A percentile compares a stretch with the other conserved stretches of the same genome.
Conservation (phyloP, 2,113 vertebrate genomes). For the Xenus cinereus region DNA sequence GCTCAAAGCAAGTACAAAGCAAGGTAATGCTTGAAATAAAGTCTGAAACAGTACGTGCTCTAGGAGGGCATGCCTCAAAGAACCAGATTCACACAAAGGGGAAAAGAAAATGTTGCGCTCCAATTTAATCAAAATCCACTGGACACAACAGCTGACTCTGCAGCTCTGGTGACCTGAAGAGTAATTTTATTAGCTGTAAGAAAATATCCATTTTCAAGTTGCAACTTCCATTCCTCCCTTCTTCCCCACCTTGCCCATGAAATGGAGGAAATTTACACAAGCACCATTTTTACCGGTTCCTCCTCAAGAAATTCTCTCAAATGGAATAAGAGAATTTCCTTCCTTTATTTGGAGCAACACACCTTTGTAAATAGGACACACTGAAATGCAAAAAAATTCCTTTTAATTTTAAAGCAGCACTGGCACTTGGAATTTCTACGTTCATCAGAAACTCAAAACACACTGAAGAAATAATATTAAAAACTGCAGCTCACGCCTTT, state of each 20-base stretch:
- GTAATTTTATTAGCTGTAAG: slow-evolving; percentile 12
- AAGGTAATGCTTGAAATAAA: slow-evolving; percentile 26
- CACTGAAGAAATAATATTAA: background rate
- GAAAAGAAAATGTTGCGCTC: background rate
- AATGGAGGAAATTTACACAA: background rate
- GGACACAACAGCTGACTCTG: slow-evolving; percentile 23
- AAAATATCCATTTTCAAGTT: background rate
- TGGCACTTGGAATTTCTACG: background rate
- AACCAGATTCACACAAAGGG: slow-evolving; percentile 8
- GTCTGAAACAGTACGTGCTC: slow-evolving; percentile 38
- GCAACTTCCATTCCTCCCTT: background rate
- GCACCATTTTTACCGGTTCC: background rate
- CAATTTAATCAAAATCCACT: slow-evolving; percentile 46
- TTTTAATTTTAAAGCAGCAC: background rate
- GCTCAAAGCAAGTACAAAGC: slow-evolving; percentile 17
- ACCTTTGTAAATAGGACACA: background rate
- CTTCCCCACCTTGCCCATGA: background rate
- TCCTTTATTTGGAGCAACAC: background rate
- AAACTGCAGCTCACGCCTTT: background rate
- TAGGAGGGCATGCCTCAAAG: slow-evolving; percentile 32
- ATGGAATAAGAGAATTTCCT: background rate
- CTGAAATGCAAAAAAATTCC: background rate
- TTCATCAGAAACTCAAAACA: background rate
- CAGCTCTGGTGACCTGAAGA: slow-evolving; percentile 4
- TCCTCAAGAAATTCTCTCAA: background rate